Percentiles rank a stretch among this genome's conserved stretches.
Conservation (phyloP, 2,113 vertebrate genomes). For the Cynopterus brachyotis region DNA sequence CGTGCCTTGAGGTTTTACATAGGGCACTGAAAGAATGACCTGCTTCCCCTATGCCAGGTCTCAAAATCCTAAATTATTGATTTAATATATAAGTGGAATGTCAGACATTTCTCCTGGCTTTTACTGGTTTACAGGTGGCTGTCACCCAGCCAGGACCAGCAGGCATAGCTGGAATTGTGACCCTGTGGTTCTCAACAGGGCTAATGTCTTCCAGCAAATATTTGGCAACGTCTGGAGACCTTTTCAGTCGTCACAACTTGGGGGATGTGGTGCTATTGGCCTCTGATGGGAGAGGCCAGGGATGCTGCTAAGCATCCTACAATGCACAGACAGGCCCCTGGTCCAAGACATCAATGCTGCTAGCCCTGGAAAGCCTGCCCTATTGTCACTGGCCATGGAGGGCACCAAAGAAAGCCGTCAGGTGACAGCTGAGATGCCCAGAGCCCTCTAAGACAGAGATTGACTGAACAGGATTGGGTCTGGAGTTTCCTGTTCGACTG, state of each 20-base stretch:
- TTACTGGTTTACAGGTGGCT: background rate
- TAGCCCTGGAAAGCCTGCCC: too few species aligned
- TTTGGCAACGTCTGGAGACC: background rate
- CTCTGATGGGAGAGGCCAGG: background rate
- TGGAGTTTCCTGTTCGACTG: background rate
- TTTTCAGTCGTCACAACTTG: background rate
- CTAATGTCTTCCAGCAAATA: background rate
- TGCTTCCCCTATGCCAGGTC: background rate
- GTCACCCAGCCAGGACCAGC: background rate
- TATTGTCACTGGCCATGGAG: fast-evolving
- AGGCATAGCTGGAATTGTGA: background rate
- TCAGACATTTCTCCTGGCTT: background rate
- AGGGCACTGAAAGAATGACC: background rate
- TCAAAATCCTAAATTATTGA: background rate
- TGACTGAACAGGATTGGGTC: background rate
- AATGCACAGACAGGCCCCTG: background rate
- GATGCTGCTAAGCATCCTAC: background rate
- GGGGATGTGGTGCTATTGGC: background rate
- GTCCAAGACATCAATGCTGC: background rate
- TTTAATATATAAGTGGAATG: background rate
- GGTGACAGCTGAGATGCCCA: background rate
- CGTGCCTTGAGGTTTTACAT: background rate
- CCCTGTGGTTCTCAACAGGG: background rate
- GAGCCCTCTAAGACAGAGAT: background rate
- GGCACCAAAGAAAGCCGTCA: background rate